Evolutionary conservation across 2,113 vertebrate genomes (phyloP).

Genomic region (Rhagologus leucostigma): DNA sequence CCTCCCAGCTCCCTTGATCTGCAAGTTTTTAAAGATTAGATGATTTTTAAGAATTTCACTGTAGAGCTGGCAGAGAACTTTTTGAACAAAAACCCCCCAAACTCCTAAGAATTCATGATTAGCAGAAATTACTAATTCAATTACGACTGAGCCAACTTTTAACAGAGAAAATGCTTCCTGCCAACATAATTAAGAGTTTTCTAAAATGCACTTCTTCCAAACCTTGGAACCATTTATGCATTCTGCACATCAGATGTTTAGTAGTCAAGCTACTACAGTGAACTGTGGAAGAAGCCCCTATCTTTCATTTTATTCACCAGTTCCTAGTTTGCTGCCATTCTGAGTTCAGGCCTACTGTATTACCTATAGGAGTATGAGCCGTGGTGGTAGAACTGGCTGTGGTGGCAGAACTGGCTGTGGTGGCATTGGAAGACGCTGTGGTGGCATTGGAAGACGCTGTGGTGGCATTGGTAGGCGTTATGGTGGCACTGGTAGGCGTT

Average conservation of each 20-base stretch:
- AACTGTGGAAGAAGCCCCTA: background rate
- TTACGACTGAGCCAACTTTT: background rate
- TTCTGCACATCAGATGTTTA: background rate
- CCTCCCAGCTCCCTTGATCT: background rate
- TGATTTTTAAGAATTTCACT: background rate
- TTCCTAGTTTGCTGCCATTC: background rate
- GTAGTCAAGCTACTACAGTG: background rate
- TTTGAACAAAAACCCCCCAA: background rate
- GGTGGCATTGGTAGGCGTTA: background rate
- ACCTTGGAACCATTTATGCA: background rate
- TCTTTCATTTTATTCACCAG: background rate
- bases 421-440: background rate
- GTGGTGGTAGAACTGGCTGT: background rate
- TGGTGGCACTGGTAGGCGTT: background rate
- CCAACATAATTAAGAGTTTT: background rate
- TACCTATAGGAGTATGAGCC: conserved; percentile 45
- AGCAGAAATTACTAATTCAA: background rate
- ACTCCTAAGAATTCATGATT: background rate
- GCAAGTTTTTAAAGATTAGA: background rate
- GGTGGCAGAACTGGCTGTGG: background rate
- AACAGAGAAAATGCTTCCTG: background rate
- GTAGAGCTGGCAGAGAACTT: background rate
- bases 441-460: background rate
- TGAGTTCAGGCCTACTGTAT: background rate
- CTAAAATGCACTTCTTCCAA: background rate